phyloP scores from a whole-genome alignment of 2,797 vertebrate genomes.

The Hypotaenidia philippensis region DNA sequence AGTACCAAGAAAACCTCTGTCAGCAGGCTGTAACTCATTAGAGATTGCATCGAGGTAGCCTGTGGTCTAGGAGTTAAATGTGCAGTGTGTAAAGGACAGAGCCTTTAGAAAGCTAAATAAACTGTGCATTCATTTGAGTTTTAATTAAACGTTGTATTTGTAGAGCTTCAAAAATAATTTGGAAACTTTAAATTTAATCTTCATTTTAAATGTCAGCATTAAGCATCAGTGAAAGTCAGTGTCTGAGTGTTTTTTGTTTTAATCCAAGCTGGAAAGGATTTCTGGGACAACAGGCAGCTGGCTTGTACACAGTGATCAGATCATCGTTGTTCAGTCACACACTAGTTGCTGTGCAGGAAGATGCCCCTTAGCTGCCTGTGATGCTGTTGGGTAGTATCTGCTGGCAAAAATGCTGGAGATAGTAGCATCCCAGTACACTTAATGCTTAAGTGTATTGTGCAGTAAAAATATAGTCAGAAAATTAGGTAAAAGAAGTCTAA shows the following conservation, averaged over 20 bases:
- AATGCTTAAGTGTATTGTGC: not conserved
- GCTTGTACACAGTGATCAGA: not conserved
- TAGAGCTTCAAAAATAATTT: constrained; percentile 45
- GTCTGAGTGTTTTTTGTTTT: not conserved
- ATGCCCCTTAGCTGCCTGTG: not conserved
- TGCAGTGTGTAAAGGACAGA: constrained; percentile 15
- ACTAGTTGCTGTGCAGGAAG: accelerated
- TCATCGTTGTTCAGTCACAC: accelerated
- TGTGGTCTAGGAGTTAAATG: not conserved
- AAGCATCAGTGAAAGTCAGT: not conserved
- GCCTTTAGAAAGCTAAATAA: constrained; percentile 33
- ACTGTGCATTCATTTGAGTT: constrained; percentile 3
- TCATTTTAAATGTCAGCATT: constrained; percentile 59
- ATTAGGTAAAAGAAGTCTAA: not conserved
- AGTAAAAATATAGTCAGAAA: not conserved
- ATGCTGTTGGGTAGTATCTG: not conserved
- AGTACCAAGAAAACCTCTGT: not conserved
- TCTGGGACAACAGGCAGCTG: not conserved
- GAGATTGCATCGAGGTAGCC: not conserved
- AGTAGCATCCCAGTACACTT: not conserved
- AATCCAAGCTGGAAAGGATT: not conserved
- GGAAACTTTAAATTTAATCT: constrained; percentile 16
- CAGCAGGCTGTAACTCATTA: not conserved
- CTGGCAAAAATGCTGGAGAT: not conserved
- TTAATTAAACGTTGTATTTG: constrained; percentile 52